Evolutionary conservation across 2,797 vertebrate species (phyloP).

Genomic region (Erithacus rubecula): DNA sequence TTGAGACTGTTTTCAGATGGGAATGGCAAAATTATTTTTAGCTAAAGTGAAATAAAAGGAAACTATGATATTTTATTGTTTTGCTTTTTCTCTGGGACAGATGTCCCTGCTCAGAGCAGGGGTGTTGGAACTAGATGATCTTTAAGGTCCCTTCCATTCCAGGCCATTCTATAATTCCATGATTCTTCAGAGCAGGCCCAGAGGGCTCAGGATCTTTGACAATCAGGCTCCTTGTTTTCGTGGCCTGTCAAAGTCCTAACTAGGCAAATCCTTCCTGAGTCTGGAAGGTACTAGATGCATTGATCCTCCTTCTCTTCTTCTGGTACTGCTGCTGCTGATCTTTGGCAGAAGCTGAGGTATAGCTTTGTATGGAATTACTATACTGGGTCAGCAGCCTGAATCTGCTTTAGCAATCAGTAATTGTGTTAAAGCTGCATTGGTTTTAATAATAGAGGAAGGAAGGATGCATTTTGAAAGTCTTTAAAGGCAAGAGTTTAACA

Average conservation of each 20-base stretch:
- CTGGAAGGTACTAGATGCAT: background rate
- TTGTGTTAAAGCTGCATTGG: background rate
- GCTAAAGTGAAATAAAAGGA: background rate
- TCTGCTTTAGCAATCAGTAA: background rate
- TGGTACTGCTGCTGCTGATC: background rate
- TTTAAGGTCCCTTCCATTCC: background rate
- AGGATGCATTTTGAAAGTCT: background rate
- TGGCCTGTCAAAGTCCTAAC: background rate
- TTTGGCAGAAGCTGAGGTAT: background rate
- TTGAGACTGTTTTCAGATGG: background rate
- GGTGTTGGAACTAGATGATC: background rate
- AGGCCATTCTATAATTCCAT: background rate
- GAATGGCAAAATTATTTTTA: background rate
- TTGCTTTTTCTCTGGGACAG: background rate
- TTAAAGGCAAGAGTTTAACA: background rate
- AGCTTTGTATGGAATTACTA: background rate
- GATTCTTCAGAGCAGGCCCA: background rate
- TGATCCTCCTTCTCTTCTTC: background rate
- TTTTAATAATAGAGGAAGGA: background rate
- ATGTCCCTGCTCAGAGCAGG: background rate
- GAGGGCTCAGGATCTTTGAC: background rate
- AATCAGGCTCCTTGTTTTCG: background rate
- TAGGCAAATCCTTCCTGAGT: background rate
- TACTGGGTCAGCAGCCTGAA: background rate
- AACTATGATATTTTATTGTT: background rate